Base-by-base conservation (phyloP, 37 sponge, comb jelly and placozoan genomes). In the Lycopodina hypogea region DNA sequence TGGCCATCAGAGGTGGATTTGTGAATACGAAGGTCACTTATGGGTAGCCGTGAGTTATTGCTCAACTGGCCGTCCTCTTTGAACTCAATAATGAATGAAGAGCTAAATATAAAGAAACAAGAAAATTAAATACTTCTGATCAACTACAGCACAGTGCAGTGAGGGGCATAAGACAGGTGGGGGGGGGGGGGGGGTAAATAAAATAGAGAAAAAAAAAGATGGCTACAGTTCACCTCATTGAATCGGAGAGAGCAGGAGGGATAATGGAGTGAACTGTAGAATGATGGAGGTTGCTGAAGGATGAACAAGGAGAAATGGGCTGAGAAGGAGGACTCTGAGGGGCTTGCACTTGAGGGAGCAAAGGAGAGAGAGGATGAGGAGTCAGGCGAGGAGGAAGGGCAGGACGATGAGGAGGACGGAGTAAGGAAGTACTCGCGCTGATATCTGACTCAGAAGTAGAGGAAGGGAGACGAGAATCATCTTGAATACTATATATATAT, bases 71-170 rank as follows among this genome's bases (percentile, higher is more conserved):
- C 48, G 41, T 81, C 75, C 8, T 87, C 81, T 6, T 22, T 1
- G 42, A 85, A 85, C 68, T 85, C 86, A 37, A 85, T 79, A 9
- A 57, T 41, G 35, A 85, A 85, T 21, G 86, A 85, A 3, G 85
- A 84, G 53, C 76, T 81, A 33, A 28, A n/a, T n/a, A n/a, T n/a
- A n/a, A n/a, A n/a, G n/a, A n/a, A n/a, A n/a, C n/a, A n/a, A n/a
- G n/a, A n/a, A n/a, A n/a, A n/a, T n/a, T n/a, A n/a, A n/a, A n/a
- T n/a, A n/a, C n/a, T n/a, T n/a, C n/a, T n/a, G n/a, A n/a, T n/a
- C n/a, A n/a, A n/a, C n/a, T n/a, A n/a, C n/a, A n/a, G n/a, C n/a
- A n/a, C n/a, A n/a, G n/a, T n/a, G n/a, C n/a, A n/a, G n/a, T n/a
- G n/a, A 60, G 29, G 29, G 71, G 12, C 28, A 17, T 7, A 60